A percentile compares a stretch with the other conserved stretches of the same genome.
phyloP scores from a whole-genome alignment of 2,797 vertebrate species.

The Eremophila alpestris region DNA sequence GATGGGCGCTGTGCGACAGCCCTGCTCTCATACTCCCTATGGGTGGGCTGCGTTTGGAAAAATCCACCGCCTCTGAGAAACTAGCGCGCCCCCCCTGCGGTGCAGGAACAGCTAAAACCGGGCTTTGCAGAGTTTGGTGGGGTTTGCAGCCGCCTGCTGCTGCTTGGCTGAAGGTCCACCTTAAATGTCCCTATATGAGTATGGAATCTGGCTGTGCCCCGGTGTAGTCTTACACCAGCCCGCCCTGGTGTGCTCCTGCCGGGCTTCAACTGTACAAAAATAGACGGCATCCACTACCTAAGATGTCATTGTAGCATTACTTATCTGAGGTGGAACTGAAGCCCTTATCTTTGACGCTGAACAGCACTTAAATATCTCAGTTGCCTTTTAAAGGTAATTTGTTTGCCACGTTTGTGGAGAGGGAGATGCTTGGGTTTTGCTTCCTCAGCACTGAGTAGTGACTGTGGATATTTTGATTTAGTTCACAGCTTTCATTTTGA shows the following conservation, averaged over 20 bases:
- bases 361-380: not conserved
- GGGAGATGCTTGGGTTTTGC: not conserved
- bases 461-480: not conserved
- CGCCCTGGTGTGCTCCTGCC: conserved; percentile 36
- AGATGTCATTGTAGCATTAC: conserved; percentile 32
- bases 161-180: conserved; percentile 2
- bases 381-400: conserved; percentile 58
- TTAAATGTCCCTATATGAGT: conserved; percentile 44
- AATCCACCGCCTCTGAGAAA: fast-evolving
- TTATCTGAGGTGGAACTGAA: conserved; percentile 53
- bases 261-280: conserved; percentile 41
- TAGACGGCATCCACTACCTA: conserved; percentile 43
- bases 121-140: not conserved
- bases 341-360: conserved; percentile 17
- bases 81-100: fast-evolving
- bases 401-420: not conserved
- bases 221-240: conserved; percentile 63
- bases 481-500: not conserved
- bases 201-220: conserved; percentile 19
- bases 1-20: fast-evolving
- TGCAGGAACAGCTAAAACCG: fast-evolving
- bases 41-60: not conserved
- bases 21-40: fast-evolving
- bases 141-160: not conserved
- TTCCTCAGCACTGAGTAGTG: not conserved